Percentiles rank a stretch among this genome's conserved stretches.
Evolutionary conservation across 2,888 invertebrate species (phyloP).

Genomic region (Abscondita cerata): DNA sequence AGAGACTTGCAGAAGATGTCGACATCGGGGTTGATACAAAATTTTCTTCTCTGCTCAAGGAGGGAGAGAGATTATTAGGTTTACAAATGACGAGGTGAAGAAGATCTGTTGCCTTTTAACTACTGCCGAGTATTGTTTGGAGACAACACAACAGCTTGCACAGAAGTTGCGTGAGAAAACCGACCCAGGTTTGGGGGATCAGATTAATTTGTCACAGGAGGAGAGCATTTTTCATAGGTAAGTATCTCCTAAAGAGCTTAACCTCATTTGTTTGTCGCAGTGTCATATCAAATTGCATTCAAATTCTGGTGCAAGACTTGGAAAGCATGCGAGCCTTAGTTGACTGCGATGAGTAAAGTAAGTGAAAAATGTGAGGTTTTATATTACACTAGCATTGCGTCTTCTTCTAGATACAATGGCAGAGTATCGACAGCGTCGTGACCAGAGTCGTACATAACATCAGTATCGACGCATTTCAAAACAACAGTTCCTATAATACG

Average conservation of each 20-base stretch:
- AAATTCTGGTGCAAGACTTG: conserved; percentile 90
- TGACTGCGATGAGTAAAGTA: conserved; percentile 91
- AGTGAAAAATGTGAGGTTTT: too few species aligned
- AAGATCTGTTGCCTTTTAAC: conserved; percentile 84
- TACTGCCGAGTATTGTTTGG: conserved; percentile 97
- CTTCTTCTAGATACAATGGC: conserved; percentile 82
- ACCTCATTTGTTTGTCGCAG: too few species aligned
- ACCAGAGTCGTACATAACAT: conserved; percentile 95
- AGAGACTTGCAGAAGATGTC: conserved; percentile 74
- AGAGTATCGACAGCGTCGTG: conserved; percentile 90
- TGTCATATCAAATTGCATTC: conserved; percentile 86
- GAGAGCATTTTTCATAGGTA: conserved; percentile 79
- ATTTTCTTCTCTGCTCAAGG: conserved; percentile 82
- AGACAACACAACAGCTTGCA: conserved; percentile 93
- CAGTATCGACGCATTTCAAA: conserved; percentile 85
- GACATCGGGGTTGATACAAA: conserved; percentile 84
- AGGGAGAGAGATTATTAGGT: conserved; percentile 76
- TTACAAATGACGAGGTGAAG: conserved; percentile 68
- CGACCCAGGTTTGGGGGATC: conserved; percentile 71
- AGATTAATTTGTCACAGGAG: conserved; percentile 85
- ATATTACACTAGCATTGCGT: too few species aligned
- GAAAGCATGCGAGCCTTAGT: conserved; percentile 94
- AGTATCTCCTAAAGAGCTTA: too few species aligned
- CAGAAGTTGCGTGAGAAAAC: conserved; percentile 92
- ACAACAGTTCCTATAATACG: conserved; percentile 87